These are phyloP conservation scores for Phenganax marumi DNA, from an alignment of 92 coral and sea anemone genomes.

Conservation along the genomic window DNA sequence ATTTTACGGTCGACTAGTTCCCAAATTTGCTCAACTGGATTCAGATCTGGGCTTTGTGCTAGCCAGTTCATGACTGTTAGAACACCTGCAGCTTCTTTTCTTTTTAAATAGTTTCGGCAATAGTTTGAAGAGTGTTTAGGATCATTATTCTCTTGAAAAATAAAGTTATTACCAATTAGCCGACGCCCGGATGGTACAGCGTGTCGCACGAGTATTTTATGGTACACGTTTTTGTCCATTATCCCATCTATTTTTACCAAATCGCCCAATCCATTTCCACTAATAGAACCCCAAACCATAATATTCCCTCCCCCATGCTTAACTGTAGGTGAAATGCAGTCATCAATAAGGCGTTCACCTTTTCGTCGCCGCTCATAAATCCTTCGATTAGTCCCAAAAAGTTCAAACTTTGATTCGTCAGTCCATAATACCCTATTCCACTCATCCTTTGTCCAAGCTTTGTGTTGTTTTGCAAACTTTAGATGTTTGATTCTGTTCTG, in stretches of 20 bases:
- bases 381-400: background rate
- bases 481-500: background rate
- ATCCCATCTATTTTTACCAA: background rate
- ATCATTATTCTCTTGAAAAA: conserved; percentile 17
- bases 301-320: conserved; percentile 21
- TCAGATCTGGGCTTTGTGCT: background rate
- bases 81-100: background rate
- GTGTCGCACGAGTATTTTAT: background rate
- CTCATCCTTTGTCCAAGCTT: background rate
- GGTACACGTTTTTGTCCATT: conserved; percentile 7
- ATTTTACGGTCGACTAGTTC: background rate
- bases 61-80: background rate
- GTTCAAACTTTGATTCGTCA: background rate
- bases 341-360: background rate
- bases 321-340: conserved; percentile 1
- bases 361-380: background rate
- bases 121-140: conserved; percentile 11
- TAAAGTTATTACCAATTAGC: conserved; percentile 7
- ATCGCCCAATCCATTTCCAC: background rate
- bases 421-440: conserved; percentile 7
- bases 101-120: background rate
- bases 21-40: conserved; percentile 5
- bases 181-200: conserved; percentile 25
- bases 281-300: conserved; percentile 29
- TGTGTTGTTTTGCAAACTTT: background rate